These are phyloP conservation scores for Aegotheles bennettii DNA, from an alignment of 2,113 vertebrate genomes.

Conservation along the genomic window DNA sequence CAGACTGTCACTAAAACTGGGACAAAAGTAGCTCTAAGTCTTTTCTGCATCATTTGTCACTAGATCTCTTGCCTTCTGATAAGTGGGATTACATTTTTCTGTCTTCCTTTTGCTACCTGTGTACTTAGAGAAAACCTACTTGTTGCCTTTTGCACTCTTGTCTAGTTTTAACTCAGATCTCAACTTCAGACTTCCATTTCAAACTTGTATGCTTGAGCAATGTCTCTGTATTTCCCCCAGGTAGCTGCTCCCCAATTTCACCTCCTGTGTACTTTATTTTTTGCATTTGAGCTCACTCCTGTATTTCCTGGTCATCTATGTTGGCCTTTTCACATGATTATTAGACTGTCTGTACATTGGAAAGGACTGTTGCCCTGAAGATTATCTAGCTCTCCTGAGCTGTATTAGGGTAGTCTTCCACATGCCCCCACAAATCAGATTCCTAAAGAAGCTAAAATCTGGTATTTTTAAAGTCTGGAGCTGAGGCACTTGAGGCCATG, in stretches of 20 bases:
- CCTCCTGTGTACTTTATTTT: neutral
- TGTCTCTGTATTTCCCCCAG: neutral
- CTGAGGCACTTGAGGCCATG: too few species aligned
- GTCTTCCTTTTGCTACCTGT: neutral
- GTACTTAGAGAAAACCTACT: neutral
- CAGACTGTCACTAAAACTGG: neutral
- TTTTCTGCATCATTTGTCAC: neutral
- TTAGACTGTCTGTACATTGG: neutral
- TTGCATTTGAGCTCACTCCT: neutral
- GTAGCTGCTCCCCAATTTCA: neutral
- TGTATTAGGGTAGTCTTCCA: neutral
- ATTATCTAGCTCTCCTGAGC: neutral
- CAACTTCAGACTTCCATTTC: neutral
- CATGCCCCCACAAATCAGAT: accelerated
- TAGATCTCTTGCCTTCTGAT: neutral
- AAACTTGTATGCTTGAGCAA: neutral
- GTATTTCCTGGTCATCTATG: neutral
- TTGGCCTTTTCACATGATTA: neutral
- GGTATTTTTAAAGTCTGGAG: neutral
- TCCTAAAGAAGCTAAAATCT: neutral
- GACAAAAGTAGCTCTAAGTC: neutral
- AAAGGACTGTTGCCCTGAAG: neutral
- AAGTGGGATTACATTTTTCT: neutral
- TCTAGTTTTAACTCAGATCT: neutral
- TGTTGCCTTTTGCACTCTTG: neutral